A percentile compares a stretch with the other conserved stretches of the same genome.
These are phyloP conservation scores for Nerophis lumbriciformis DNA, from an alignment of 2,113 vertebrate genomes.

Conservation along the genomic window DNA sequence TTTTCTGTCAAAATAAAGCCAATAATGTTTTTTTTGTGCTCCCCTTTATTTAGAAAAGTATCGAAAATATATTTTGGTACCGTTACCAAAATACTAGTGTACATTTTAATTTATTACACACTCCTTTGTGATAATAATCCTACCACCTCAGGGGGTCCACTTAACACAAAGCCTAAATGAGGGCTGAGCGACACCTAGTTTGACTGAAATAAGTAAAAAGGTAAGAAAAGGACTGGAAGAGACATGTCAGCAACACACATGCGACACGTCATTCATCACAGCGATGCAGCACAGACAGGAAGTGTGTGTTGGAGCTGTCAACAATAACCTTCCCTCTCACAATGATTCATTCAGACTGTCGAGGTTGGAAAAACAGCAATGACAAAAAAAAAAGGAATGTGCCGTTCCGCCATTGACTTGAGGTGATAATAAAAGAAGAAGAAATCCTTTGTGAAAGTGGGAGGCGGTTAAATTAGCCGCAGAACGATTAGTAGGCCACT, in stretches of 20 bases:
- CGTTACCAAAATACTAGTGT: too few species aligned
- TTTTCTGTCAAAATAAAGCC: too few species aligned
- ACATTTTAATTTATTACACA: too few species aligned
- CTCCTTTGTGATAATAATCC: too few species aligned
- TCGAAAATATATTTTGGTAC: too few species aligned
- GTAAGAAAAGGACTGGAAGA: background rate
- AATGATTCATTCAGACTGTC: slow-evolving; percentile 25
- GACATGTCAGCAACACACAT: slow-evolving; percentile 26
- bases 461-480: slow-evolving; percentile 31
- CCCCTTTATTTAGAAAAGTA: too few species aligned
- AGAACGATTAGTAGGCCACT: slow-evolving; percentile 14
- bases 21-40: too few species aligned
- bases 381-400: background rate
- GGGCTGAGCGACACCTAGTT: too few species aligned
- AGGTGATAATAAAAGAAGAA: background rate
- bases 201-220: background rate
- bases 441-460: slow-evolving; percentile 16
- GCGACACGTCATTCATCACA: slow-evolving; percentile 34
- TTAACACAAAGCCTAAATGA: too few species aligned
- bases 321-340: slow-evolving; percentile 20
- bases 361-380: background rate
- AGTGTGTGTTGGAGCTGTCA: slow-evolving; percentile 17
- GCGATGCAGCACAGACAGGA: slow-evolving; percentile 20
- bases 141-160: too few species aligned
- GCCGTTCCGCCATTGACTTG: slow-evolving; percentile 3